A percentile compares a stretch with the other conserved stretches of the same genome.
These are phyloP conservation scores for Telmatherina bonti DNA, from an alignment of 2,797 vertebrate species.

Conservation along the genomic window DNA sequence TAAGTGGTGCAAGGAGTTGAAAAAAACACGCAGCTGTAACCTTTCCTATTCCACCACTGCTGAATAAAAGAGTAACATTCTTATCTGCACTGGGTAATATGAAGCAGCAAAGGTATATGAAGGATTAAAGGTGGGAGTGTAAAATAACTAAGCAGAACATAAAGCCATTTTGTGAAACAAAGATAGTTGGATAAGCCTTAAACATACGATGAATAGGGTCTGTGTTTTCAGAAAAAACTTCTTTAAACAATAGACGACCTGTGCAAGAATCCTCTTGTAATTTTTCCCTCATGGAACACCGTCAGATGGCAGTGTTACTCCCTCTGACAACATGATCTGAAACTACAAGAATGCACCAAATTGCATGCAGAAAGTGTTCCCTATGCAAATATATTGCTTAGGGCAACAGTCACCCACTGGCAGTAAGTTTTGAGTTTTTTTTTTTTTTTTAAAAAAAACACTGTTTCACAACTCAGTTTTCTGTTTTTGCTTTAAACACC, in stretches of 20 bases:
- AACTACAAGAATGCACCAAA: neutral
- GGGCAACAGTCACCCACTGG: neutral
- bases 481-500: neutral
- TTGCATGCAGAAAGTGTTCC: neutral
- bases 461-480: neutral
- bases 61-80: neutral
- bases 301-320: constrained; percentile 55
- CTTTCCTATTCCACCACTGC: neutral
- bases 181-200: neutral
- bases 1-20: too few relatives aligned
- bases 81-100: neutral
- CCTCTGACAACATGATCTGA: neutral
- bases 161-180: constrained; percentile 7
- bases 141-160: constrained; percentile 3
- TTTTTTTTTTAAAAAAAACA: neutral
- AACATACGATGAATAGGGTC: constrained; percentile 1
- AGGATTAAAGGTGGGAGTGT: neutral
- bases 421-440: neutral
- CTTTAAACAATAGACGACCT: constrained; percentile 3
- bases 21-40: neutral
- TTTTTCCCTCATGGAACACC: constrained; percentile 3
- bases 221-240: neutral
- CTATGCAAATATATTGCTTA: neutral
- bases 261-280: neutral
- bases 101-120: neutral